Conservation (phyloP, 2,113 vertebrate species). For the Ciconia boyciana region DNA sequence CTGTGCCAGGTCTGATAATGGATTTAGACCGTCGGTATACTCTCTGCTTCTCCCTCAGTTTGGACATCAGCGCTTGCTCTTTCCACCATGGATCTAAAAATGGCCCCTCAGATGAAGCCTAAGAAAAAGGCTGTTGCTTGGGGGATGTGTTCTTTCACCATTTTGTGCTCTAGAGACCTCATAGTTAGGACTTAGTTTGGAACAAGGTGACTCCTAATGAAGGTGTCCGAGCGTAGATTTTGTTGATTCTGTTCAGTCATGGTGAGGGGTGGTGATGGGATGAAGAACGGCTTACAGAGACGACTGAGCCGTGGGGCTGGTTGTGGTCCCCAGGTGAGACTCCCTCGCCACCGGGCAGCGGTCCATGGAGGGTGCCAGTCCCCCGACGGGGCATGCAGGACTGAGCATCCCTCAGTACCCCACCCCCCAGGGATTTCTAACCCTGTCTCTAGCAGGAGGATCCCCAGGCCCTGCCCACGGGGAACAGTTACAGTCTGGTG, state of each 20-base stretch:
- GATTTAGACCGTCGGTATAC: accelerated
- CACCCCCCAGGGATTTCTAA: neutral
- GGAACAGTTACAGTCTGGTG: neutral
- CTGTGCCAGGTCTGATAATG: neutral
- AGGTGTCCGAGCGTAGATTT: neutral
- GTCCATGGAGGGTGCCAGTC: neutral
- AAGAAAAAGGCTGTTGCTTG: neutral
- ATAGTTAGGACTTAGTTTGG: neutral
- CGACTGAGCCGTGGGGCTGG: neutral
- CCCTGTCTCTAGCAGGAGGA: neutral
- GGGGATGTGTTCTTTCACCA: neutral
- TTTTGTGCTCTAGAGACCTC: neutral
- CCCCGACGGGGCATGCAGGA: accelerated
- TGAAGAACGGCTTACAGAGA: neutral
- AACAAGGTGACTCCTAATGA: neutral
- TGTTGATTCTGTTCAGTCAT: neutral
- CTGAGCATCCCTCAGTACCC: neutral
- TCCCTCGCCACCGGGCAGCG: accelerated
- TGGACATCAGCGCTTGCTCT: neutral
- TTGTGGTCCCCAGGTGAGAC: neutral
- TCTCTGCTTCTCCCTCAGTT: neutral
- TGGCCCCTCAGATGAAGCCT: neutral
- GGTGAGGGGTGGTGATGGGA: neutral
- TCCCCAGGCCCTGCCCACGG: neutral
- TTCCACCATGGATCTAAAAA: neutral